Base-by-base conservation (phyloP, 2,113 vertebrate species). In the Oryzias celebensis region DNA sequence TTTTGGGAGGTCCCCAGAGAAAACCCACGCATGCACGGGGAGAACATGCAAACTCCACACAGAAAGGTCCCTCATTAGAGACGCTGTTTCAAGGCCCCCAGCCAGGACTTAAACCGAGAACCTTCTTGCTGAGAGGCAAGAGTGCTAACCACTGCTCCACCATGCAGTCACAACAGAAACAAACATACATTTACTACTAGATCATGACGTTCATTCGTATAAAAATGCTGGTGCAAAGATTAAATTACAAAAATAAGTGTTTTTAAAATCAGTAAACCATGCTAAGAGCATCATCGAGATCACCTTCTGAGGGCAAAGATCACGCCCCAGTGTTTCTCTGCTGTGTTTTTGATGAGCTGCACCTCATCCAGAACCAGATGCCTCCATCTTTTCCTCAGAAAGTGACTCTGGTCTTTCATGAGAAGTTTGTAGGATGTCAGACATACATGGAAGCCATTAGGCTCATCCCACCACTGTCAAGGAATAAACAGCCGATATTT, bases 371-470 rank as follows among this genome's bases (percentile, higher is more conserved):
- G 86, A 54, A 97, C 89, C 58, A 97, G 82, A 58, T 95, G 94
- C 46, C 91, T 94, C 95, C 95, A 97, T 28, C 87, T 70, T 73
- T 92, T 91, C 77, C 87, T 94, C 77, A 94, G 85, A 67, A 96
- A 96, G 18, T 95, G 90, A 42, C 87, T 84, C 75, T 93, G 93
- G 82, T 95, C 93, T 80, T 94, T 96, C 82, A 96, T 93, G 20
- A 97, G 85, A 55, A 95, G 91, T 74, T 96, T 96, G 84, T 96
- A 97, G 23, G 95, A 95, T 0, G 95, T 96, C 75, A 97, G 79
- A 28, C 95, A 96, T 1, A 96, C 93, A 47, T 96, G 94, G 81
- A 96, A 96, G 83, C 91, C 91, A 85, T 96, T 96, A 66, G 91
- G 88, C 72, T 95, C 93, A 2, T 67, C 82, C 95, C 95, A 96